A percentile compares a stretch with the other conserved stretches of the same genome.
Evolutionary conservation across 2,888 invertebrate species (phyloP).

Genomic region (Criorhina ranunculi): DNA sequence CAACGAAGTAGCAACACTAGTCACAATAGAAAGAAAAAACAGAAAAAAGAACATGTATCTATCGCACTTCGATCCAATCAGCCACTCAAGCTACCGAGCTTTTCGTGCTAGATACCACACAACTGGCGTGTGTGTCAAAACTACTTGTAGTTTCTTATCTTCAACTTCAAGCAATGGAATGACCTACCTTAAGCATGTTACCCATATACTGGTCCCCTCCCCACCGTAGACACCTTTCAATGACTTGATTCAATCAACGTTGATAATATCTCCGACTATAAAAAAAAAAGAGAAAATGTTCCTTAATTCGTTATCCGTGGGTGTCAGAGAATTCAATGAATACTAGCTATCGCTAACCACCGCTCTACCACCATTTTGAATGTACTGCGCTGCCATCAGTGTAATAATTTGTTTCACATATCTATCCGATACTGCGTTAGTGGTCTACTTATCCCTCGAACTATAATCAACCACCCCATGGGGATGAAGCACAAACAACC

Average conservation of each 20-base stretch:
- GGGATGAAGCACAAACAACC: background rate
- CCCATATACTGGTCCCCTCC: background rate
- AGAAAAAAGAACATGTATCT: background rate
- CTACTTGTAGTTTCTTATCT: conserved; percentile 1
- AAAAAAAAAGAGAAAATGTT: background rate
- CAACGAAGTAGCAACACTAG: background rate
- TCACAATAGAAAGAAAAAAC: background rate
- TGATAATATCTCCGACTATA: conserved; percentile 11
- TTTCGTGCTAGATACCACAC: background rate
- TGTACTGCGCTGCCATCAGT: background rate
- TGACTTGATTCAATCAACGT: conserved; percentile 41
- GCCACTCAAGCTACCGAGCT: background rate
- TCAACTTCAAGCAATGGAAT: background rate
- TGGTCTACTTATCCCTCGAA: background rate
- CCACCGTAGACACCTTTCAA: conserved; percentile 9
- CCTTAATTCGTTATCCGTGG: background rate
- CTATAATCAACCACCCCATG: background rate
- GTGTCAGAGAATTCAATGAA: background rate
- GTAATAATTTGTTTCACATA: background rate
- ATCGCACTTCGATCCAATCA: background rate
- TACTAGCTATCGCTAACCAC: too few relatives aligned
- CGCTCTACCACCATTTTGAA: background rate
- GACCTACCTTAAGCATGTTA: conserved; percentile 29
- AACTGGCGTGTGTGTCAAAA: conserved; percentile 12
- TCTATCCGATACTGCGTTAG: background rate